Base-by-base conservation (phyloP, 2,113 vertebrate genomes). In the Oostethus manadensis region DNA sequence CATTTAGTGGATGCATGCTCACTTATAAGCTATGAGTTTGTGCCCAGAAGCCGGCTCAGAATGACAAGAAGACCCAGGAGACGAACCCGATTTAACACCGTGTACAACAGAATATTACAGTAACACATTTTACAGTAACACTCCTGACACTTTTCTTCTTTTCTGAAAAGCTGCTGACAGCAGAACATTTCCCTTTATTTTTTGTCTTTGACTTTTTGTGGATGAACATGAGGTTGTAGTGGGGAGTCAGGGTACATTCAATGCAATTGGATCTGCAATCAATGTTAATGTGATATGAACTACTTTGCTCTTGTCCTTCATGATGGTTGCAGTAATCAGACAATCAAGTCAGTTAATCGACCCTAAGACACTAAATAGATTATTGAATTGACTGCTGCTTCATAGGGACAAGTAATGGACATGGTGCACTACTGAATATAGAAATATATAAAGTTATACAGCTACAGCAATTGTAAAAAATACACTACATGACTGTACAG, bases 31-130 rank as follows among this genome's bases (percentile, higher is more conserved):
- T 69, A 40, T 8, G 57, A 51, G 16, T 66, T 43, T 68, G 63
- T 68, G 66, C 61, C 54, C 22, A 46, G 62, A 51, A 64, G 68
- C 62, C 62, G 54, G 62, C 74, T 67, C 68, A 16, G 40, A 49
- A 66, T 79, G 70, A 74, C 79, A 71, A 20, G 49, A 66, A 45
- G 3, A 48, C 80, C 65, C 73, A 50, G 54, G 74, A 60, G 76
- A 80, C 40, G 0, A n/a, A 46, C 51, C 64, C n/a, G 2, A 60
- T 50, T 76, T 64, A n/a, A 51, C 35, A 4, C 69, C 43, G 44
- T 68, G 74, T 83, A 55, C 73, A 53, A 63, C 71, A 72, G 62
- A 15, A 33, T 70, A 55, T 60, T 66, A 75, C 67, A 65, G 57
- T 47, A 72, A 76, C 74, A 45, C 35, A 69, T 33, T 21, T n/a